phyloP scores from a whole-genome alignment of 2,888 invertebrate genomes.

The Homarus gammarus region DNA sequence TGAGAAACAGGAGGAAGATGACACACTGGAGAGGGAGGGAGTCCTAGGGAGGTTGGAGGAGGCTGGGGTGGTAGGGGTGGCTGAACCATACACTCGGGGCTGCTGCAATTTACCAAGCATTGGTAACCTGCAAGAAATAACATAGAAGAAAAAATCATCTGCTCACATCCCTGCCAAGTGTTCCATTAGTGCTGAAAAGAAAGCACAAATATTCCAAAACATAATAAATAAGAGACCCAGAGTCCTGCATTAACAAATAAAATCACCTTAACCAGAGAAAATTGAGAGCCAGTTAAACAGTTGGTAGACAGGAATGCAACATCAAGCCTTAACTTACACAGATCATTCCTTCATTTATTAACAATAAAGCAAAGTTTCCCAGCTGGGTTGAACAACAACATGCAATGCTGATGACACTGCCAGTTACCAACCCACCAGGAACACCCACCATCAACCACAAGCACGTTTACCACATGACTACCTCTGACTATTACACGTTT shows the following conservation, averaged over 20 bases:
- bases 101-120: conserved; percentile 66
- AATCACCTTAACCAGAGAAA: background rate
- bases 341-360: background rate
- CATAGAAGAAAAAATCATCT: conserved; percentile 2
- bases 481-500: background rate
- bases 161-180: background rate
- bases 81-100: conserved; percentile 43
- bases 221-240: background rate
- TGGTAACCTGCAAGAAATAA: conserved; percentile 68
- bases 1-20: conserved; percentile 43
- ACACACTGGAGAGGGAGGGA: conserved; percentile 68
- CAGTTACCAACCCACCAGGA: background rate
- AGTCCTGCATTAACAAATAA: conserved; percentile 3
- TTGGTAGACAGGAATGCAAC: conserved; percentile 4
- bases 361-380: background rate
- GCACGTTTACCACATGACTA: background rate
- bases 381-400: conserved; percentile 10
- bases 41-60: conserved; percentile 52
- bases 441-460: background rate
- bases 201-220: conserved; percentile 10
- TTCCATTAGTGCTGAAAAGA: background rate
- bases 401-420: conserved; percentile 12
- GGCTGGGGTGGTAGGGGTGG: conserved; percentile 29
- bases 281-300: background rate
- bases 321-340: background rate